Conservation (phyloP, 2,797 vertebrate species). For the Petrocephalus schoutedeni region DNA sequence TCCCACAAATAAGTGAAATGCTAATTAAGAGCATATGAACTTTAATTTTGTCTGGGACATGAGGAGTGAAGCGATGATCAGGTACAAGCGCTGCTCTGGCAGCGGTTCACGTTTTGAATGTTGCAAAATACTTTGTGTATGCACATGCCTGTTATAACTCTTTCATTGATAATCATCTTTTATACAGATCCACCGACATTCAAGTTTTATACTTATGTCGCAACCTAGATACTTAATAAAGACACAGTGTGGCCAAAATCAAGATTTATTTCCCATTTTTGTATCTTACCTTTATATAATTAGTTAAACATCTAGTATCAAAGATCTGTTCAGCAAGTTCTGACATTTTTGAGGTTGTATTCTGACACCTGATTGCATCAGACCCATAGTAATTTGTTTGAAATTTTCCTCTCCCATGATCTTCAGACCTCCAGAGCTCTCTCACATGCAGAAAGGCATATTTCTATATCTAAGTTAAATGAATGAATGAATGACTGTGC, state of each 20-base stretch:
- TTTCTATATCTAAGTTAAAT: too few species aligned
- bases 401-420: not conserved
- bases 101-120: not conserved
- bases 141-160: not conserved
- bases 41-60: not conserved
- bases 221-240: not conserved
- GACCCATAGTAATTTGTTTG: not conserved
- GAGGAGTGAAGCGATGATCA: not conserved
- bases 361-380: not conserved
- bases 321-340: not conserved
- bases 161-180: not conserved
- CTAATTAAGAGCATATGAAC: not conserved
- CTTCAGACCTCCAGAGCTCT: not conserved
- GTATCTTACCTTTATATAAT: constrained; percentile 5
- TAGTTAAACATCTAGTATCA: not conserved
- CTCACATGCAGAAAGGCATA: too few species aligned
- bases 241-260: not conserved
- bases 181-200: not conserved
- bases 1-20: not conserved
- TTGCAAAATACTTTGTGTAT: not conserved
- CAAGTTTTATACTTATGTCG: not conserved
- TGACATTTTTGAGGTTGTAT: not conserved
- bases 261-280: not conserved
- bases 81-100: not conserved
- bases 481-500: too few species aligned